phyloP scores from a whole-genome alignment of 2,113 vertebrate species.

The Phocoena sinus region DNA sequence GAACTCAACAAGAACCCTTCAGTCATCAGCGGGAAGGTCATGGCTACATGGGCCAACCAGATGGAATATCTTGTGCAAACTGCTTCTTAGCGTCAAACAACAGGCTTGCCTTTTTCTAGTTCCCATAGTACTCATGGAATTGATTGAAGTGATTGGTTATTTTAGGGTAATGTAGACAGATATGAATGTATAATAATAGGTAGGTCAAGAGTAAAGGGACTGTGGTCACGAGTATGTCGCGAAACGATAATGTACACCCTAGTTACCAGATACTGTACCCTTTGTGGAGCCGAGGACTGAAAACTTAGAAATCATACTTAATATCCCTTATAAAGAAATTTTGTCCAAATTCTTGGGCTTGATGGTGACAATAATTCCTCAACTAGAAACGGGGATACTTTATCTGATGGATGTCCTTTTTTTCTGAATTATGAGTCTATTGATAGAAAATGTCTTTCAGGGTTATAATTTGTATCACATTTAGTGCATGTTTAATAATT shows the following conservation, averaged over 20 bases:
- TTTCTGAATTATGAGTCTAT: not conserved
- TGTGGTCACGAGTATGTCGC: not conserved
- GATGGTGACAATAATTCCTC: not conserved
- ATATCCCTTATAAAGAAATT: not conserved
- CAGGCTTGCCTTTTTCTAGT: not conserved
- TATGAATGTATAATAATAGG: not conserved
- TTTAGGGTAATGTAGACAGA: not conserved
- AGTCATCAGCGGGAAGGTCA: not conserved
- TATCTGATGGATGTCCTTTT: not conserved
- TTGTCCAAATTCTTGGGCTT: not conserved
- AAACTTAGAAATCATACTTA: conserved; percentile 18
- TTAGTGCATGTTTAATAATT: not conserved
- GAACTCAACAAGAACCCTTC: not conserved
- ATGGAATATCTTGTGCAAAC: not conserved
- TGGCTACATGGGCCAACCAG: not conserved
- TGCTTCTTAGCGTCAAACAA: not conserved
- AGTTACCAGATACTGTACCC: not conserved
- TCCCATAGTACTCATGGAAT: not conserved
- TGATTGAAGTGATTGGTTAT: not conserved
- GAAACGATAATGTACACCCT: not conserved
- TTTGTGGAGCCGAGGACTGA: not conserved
- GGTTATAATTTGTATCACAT: not conserved
- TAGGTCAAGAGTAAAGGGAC: not conserved
- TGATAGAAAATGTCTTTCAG: not conserved
- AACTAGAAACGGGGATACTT: not conserved